phyloP scores from a whole-genome alignment of 2,888 invertebrate species.

The Aspidapion aeneum region DNA sequence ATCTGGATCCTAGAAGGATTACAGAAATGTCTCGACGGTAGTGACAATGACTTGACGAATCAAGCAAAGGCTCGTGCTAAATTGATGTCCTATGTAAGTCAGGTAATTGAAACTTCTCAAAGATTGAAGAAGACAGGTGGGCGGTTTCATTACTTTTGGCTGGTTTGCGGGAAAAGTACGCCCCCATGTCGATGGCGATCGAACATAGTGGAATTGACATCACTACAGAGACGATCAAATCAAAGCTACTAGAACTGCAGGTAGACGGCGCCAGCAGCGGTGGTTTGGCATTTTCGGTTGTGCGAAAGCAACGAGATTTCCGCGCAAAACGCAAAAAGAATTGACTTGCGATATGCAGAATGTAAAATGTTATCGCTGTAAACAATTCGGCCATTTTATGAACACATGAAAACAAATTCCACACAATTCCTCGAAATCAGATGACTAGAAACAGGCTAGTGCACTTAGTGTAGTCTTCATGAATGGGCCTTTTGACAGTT shows the following conservation, averaged over 20 bases:
- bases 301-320: too few relatives aligned
- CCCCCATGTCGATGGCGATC: not conserved
- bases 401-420: slow-evolving; percentile 13
- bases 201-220: slow-evolving; percentile 1
- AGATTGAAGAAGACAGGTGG: slow-evolving; percentile 19
- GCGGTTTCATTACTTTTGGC: not conserved
- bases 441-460: slow-evolving; percentile 10
- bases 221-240: not conserved
- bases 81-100: too few relatives aligned
- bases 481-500: slow-evolving; percentile 24
- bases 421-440: not conserved
- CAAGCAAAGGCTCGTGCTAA: too few relatives aligned
- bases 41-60: too few relatives aligned
- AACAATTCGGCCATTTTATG: slow-evolving; percentile 23
- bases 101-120: slow-evolving; percentile 24
- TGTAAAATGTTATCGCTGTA: not conserved
- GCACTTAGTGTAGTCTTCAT: slow-evolving; percentile 28
- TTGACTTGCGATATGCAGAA: too few relatives aligned
- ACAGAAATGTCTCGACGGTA: too few relatives aligned
- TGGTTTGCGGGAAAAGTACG: not conserved
- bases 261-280: too few relatives aligned
- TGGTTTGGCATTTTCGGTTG: too few relatives aligned
- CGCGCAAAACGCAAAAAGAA: too few relatives aligned
- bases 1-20: too few relatives aligned
- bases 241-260: too few relatives aligned